Evolutionary conservation across 2,888 invertebrate genomes (phyloP).

Genomic region (Cephalotes varians): DNA sequence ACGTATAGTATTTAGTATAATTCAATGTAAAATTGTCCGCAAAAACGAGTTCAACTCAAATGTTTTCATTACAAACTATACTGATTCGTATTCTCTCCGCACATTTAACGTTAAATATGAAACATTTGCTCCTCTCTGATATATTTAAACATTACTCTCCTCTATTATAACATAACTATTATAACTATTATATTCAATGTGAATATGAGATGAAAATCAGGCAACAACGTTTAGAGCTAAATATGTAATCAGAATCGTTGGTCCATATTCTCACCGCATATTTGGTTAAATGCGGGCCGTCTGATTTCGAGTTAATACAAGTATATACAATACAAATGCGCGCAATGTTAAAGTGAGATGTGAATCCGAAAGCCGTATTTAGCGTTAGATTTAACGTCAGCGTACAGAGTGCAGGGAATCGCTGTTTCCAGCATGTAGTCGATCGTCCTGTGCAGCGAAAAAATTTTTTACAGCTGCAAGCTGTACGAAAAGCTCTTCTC

Average conservation of each 20-base stretch:
- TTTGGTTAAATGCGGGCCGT: slow-evolving; percentile 4
- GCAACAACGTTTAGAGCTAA: slow-evolving; percentile 33
- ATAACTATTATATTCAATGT: slow-evolving; percentile 27
- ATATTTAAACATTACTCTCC: slow-evolving; percentile 42
- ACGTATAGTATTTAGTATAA: neutral
- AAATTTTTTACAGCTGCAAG: neutral
- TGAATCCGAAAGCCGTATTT: neutral
- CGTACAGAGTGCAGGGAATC: too few species aligned
- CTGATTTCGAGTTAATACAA: slow-evolving; percentile 20
- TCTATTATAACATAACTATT: too few species aligned
- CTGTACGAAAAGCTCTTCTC: neutral
- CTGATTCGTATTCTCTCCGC: neutral
- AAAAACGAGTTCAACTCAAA: neutral
- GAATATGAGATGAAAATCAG: slow-evolving; percentile 46
- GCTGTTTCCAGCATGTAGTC: neutral
- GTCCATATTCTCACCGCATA: slow-evolving; percentile 34
- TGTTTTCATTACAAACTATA: neutral
- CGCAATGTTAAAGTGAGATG: neutral
- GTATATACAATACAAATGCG: neutral
- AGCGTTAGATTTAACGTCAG: neutral
- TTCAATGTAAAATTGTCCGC: slow-evolving; percentile 3
- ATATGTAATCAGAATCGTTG: slow-evolving; percentile 43
- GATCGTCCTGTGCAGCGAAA: neutral
- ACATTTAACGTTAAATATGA: slow-evolving; percentile 29
- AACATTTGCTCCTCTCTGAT: slow-evolving; percentile 16